A percentile compares a stretch with the other conserved stretches of the same genome.
phyloP scores from a whole-genome alignment of 2,797 vertebrate genomes.

The Paguma larvata region DNA sequence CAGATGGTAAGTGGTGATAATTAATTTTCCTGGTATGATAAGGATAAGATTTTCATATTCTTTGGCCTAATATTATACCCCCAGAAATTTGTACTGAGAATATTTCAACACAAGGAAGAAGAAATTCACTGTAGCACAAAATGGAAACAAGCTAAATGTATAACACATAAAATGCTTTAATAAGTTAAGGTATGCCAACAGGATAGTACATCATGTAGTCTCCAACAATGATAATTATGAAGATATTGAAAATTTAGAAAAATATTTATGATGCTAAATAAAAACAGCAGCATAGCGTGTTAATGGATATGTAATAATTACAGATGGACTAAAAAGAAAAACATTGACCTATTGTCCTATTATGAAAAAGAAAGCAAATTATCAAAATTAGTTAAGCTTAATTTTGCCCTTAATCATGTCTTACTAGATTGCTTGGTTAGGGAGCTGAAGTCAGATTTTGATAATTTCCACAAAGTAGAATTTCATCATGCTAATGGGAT shows the following conservation, averaged over 20 bases:
- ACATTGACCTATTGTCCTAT: neutral
- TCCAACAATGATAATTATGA: neutral
- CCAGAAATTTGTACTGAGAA: neutral
- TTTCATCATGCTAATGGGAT: neutral
- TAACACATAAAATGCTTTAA: neutral
- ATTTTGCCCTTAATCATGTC: neutral
- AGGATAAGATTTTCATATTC: conserved; percentile 16
- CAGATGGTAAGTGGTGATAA: neutral
- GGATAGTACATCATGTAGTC: neutral
- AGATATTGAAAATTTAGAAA: neutral
- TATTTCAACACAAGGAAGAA: neutral
- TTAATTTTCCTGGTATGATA: conserved; percentile 11
- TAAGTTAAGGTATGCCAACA: neutral
- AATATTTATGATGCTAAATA: neutral
- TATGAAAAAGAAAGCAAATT: conserved; percentile 29
- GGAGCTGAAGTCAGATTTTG: neutral
- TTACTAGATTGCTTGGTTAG: neutral
- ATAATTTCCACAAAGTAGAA: neutral
- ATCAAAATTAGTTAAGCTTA: neutral
- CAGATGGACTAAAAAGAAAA: neutral
- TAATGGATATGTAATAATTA: neutral
- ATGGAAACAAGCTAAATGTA: neutral
- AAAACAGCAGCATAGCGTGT: neutral
- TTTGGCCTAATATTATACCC: neutral
- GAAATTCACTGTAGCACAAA: neutral